Conservation (phyloP, 1,140 invertebrate species). For the Drosophila chauvacae region DNA sequence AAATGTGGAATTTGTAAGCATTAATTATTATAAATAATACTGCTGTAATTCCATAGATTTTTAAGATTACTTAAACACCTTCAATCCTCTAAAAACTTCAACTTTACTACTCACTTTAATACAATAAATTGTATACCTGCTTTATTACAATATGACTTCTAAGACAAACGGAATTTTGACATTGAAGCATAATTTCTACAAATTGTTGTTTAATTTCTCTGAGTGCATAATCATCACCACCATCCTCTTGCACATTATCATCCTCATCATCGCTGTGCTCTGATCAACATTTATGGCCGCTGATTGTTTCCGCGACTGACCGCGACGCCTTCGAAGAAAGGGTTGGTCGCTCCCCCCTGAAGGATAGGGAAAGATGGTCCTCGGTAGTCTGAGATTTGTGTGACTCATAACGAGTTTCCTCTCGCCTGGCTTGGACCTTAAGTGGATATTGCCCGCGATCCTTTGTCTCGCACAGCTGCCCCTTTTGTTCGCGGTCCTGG, state of each 20-base stretch:
- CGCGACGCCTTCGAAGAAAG: slow-evolving; percentile 55
- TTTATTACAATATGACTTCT: background rate
- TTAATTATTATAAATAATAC: background rate
- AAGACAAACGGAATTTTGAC: background rate
- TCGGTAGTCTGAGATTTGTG: slow-evolving; percentile 73
- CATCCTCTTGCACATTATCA: slow-evolving; percentile 17
- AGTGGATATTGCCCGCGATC: slow-evolving; percentile 74
- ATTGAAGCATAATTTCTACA: background rate
- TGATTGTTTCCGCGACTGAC: slow-evolving; percentile 81
- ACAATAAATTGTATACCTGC: background rate
- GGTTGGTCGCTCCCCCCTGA: slow-evolving; percentile 27
- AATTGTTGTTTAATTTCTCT: background rate
- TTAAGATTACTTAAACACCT: too few relatives aligned
- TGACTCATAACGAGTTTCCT: slow-evolving; percentile 80
- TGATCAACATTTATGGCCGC: slow-evolving; percentile 68
- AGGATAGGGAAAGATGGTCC: slow-evolving; percentile 35
- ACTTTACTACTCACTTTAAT: background rate
- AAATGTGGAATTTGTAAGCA: background rate
- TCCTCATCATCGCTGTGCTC: slow-evolving; percentile 34
- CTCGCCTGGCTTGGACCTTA: slow-evolving; percentile 76
- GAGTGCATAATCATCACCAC: slow-evolving; percentile 18
- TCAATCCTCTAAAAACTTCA: too few relatives aligned
- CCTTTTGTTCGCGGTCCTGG: slow-evolving; percentile 71
- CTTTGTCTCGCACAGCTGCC: slow-evolving; percentile 70
- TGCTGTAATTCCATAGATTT: too few relatives aligned